Conservation (phyloP, 2,797 vertebrate genomes). For the Octomys mimax region DNA sequence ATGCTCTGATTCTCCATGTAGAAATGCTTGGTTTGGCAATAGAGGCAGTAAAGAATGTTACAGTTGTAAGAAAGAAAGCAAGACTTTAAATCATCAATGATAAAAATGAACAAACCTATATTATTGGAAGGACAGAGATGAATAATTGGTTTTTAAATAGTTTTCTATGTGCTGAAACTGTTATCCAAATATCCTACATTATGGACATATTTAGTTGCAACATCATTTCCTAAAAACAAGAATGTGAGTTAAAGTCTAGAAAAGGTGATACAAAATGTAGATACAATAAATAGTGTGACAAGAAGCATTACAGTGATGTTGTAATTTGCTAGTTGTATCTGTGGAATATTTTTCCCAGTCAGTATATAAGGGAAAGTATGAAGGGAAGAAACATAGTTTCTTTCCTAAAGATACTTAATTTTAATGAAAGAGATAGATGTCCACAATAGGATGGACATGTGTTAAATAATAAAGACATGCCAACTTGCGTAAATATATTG, state of each 20-base stretch:
- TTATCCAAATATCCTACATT: not conserved
- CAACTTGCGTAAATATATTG: not conserved
- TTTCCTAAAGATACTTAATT: slow-evolving; percentile 28
- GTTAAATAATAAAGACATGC: not conserved
- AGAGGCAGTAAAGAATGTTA: not conserved
- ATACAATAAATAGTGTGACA: not conserved
- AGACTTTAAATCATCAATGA: not conserved
- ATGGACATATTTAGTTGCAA: not conserved
- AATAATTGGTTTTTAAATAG: not conserved
- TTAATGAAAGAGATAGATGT: not conserved
- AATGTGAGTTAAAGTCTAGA: not conserved
- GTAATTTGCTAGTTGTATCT: not conserved
- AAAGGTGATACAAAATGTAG: not conserved
- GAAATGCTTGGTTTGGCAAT: not conserved
- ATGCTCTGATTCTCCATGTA: not conserved
- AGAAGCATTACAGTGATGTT: not conserved
- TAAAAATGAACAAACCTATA: not conserved
- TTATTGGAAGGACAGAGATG: not conserved
- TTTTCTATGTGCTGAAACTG: not conserved
- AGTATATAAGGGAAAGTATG: not conserved
- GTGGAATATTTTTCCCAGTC: not conserved
- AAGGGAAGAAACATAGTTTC: not conserved
- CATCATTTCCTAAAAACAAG: not conserved
- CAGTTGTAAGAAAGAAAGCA: not conserved
- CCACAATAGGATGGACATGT: not conserved